Evolutionary conservation across 2,888 invertebrate genomes (phyloP), one percentile per base, ranked within the genome.

Genomic region (Synergus itoensis): DNA sequence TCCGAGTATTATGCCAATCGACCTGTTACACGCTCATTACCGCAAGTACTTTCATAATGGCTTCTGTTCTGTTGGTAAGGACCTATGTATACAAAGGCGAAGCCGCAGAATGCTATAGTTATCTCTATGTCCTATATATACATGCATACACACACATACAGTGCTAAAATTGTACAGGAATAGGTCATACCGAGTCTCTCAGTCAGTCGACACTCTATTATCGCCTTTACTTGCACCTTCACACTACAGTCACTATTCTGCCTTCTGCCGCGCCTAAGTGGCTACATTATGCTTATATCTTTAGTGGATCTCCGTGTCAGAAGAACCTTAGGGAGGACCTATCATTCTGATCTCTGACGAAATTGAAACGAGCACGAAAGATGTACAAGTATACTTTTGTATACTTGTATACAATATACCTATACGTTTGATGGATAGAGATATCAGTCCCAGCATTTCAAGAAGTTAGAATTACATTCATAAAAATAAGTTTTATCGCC

Each of bases 131-230:
- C 1, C 45, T 16, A 45, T 45, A 14, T 45, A 45, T 45, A 16
- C 4, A 45, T 45, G 45, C 4, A 48, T 48, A 48, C 7, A 48
- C 16, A 16, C 16, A n/a, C 4, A 48, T 16, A 48, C 16, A 48
- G 48, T 41, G 41, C 16, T 48, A 16, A 48, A n/a, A 48, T 48
- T 48, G 48, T 48, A 16, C 16, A 48, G 48, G 48, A 21, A 43
- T 64, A 64, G 77, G 80, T 80, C 79, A 80, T 79, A 76, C 69
- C 63, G 21, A 67, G 78, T 76, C 76, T 45, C 63, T 78, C 45
- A 73, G 81, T 78, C 60, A 78, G 81, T 82, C 78, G 48, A 76
- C 76, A 77, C 76, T 78, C 45, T 78, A 77, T 67, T 77, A 65
- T 77, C 45, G 16, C 57, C 43, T 21, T 69, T 48, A 16, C 67